Evolutionary conservation across 2,113 vertebrate genomes (phyloP).

Genomic region (Tyrannus savana): DNA sequence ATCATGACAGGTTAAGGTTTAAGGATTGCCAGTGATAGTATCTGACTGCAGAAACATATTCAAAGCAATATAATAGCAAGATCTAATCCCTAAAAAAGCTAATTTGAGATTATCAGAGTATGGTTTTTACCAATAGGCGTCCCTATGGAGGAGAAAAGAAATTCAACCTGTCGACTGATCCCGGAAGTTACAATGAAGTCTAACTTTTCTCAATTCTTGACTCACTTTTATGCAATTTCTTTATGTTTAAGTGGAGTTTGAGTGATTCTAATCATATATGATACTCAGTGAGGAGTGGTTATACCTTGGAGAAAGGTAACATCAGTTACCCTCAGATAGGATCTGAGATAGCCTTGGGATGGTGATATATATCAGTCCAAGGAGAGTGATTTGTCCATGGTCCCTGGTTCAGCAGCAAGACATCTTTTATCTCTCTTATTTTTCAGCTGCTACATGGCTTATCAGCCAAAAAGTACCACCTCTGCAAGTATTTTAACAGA

Average conservation of each 20-base stretch:
- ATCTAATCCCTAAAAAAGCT: background rate
- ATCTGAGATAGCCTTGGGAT: background rate
- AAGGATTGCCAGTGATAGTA: background rate
- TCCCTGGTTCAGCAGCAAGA: background rate
- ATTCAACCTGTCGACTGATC: background rate
- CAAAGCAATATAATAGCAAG: background rate
- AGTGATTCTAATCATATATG: background rate
- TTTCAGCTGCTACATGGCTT: background rate
- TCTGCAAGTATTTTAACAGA: background rate
- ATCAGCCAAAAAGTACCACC: background rate
- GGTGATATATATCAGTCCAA: background rate
- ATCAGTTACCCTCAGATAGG: background rate
- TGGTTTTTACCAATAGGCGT: background rate
- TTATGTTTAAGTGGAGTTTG: background rate
- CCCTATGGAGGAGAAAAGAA: background rate
- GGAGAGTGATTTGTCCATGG: background rate
- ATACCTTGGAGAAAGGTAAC: background rate
- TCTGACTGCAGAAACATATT: background rate
- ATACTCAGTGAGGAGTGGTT: background rate
- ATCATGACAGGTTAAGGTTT: background rate
- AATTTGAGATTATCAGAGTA: background rate
- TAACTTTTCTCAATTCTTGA: background rate
- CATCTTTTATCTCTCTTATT: background rate
- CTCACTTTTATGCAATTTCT: background rate
- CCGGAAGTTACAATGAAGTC: background rate